Evolutionary conservation across 2,797 vertebrate species (phyloP).

Genomic region (Trichosurus vulpecula): DNA sequence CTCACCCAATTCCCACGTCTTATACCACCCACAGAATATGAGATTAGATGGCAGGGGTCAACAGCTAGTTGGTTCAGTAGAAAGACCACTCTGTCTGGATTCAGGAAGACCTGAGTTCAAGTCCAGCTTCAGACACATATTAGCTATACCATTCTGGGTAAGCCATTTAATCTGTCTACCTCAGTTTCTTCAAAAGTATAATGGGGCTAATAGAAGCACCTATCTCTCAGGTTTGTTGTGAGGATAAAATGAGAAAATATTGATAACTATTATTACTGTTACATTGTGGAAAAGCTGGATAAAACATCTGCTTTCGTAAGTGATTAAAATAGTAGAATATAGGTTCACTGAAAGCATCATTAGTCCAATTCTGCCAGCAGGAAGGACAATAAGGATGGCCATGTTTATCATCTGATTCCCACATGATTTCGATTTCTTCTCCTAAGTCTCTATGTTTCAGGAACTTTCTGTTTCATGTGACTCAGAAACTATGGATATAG

Average conservation of each 20-base stretch:
- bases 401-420: not conserved
- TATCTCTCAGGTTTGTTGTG: not conserved
- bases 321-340: not conserved
- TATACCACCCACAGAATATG: not conserved
- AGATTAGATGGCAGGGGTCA: not conserved
- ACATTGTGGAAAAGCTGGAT: not conserved
- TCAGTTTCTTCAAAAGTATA: conserved; percentile 25
- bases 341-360: not conserved
- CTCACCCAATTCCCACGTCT: not conserved
- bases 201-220: not conserved
- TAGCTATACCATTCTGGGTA: conserved; percentile 29
- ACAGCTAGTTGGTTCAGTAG: not conserved
- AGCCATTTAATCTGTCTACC: conserved; percentile 22
- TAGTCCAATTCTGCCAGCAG: not conserved
- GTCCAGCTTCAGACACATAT: not conserved
- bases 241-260: not conserved
- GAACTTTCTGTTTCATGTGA: not conserved
- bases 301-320: conserved; percentile 5
- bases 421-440: not conserved
- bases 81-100: not conserved
- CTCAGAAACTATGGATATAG: not conserved
- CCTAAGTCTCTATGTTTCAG: not conserved
- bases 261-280: too few relatives aligned
- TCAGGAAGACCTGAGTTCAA: conserved; percentile 17
- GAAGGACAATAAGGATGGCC: not conserved